Evolutionary conservation across 1,140 invertebrate genomes (phyloP).

Genomic region (Adoxophyes honmai): DNA sequence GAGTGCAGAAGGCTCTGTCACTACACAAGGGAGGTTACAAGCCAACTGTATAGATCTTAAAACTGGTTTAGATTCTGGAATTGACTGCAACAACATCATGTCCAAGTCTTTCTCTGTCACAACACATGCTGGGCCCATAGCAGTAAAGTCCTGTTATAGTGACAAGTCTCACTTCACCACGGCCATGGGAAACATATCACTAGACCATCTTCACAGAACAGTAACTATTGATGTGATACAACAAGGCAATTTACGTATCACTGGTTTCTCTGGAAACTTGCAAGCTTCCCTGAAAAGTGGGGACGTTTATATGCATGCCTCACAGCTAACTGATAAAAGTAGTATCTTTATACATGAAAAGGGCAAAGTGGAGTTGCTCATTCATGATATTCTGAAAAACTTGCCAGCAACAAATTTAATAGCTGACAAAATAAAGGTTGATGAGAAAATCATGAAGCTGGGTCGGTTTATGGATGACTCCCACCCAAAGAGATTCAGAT

Average conservation of each 20-base stretch:
- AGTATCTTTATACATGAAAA: constrained; percentile 76
- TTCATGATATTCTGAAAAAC: constrained; percentile 64
- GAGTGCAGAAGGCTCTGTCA: constrained; percentile 56
- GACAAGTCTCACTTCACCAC: constrained; percentile 71
- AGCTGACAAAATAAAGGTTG: constrained; percentile 68
- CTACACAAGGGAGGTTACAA: constrained; percentile 58
- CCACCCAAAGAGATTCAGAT: constrained; percentile 68
- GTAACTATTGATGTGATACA: constrained; percentile 72
- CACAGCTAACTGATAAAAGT: constrained; percentile 65
- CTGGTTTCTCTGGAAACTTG: constrained; percentile 65
- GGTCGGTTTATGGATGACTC: constrained; percentile 71
- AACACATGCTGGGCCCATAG: constrained; percentile 64
- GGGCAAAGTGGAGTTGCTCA: constrained; percentile 65
- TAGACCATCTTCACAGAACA: constrained; percentile 62
- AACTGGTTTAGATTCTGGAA: constrained; percentile 53
- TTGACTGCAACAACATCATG: constrained; percentile 70
- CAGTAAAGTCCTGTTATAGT: constrained; percentile 71
- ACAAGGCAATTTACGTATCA: constrained; percentile 66
- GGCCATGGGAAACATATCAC: constrained; percentile 62
- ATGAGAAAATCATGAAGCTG: constrained; percentile 65
- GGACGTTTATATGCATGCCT: constrained; percentile 69
- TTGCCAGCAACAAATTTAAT: constrained; percentile 70
- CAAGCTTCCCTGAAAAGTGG: constrained; percentile 71
- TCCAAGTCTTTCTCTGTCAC: constrained; percentile 55
- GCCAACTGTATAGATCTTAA: constrained; percentile 67